A percentile compares a stretch with the other conserved stretches of the same genome.
phyloP scores from a whole-genome alignment of 2,113 vertebrate species.

The Pampusana beccarii region DNA sequence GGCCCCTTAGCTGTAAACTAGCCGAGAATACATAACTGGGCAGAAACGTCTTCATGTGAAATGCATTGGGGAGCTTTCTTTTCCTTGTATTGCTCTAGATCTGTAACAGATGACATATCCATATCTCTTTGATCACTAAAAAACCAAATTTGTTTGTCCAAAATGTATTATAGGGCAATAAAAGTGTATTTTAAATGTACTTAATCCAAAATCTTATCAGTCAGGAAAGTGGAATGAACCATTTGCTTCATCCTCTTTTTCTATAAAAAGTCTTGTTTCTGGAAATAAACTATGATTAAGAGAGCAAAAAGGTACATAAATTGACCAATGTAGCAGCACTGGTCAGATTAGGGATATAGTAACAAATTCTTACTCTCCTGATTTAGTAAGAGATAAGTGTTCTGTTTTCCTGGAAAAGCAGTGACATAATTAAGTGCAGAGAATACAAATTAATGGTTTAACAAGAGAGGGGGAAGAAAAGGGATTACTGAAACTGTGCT shows the following conservation, averaged over 20 bases:
- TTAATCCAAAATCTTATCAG: constrained; percentile 40
- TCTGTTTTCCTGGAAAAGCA: constrained; percentile 25
- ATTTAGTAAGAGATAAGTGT: constrained; percentile 8
- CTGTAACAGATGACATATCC: constrained; percentile 10
- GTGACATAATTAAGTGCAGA: neutral
- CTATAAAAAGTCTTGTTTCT: constrained; percentile 33
- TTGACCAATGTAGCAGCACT: constrained; percentile 17
- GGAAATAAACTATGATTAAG: neutral
- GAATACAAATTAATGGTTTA: neutral
- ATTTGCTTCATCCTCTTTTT: neutral
- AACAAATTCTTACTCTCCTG: neutral
- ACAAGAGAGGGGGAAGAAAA: neutral
- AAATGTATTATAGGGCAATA: constrained; percentile 41
- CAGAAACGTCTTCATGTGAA: neutral
- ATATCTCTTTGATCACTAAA: constrained; percentile 43
- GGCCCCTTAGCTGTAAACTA: neutral
- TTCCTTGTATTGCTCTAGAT: neutral
- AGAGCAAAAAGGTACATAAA: constrained; percentile 24
- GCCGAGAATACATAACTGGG: neutral
- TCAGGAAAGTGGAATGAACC: neutral
- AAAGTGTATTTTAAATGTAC: constrained; percentile 35
- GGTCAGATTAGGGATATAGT: neutral
- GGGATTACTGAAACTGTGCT: neutral
- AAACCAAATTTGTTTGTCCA: constrained; percentile 33
- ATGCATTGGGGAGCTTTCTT: neutral